Conservation (phyloP, 30 jellyfish, hydroid and myxozoan species). For the Catostylus mosaicus region DNA sequence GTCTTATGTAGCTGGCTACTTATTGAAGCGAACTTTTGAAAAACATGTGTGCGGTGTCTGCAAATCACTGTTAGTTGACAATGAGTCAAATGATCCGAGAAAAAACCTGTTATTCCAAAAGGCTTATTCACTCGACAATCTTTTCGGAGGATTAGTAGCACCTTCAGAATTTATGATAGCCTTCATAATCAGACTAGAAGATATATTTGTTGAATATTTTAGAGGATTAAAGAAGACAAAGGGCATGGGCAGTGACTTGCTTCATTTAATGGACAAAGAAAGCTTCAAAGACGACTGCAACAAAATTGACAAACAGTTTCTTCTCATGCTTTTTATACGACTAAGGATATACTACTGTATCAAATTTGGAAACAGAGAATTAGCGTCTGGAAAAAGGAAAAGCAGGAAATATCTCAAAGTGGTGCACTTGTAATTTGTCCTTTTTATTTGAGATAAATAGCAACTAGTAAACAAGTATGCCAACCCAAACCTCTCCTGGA, state of each 20-base stretch:
- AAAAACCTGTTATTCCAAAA: background rate
- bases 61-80: background rate
- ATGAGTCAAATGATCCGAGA: background rate
- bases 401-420: too few species aligned
- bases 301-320: background rate
- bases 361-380: slow-evolving; percentile 14
- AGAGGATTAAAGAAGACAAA: slow-evolving; percentile 5
- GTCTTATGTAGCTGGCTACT: slow-evolving; percentile 30
- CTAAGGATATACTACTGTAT: slow-evolving; percentile 13
- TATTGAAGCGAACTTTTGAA: background rate
- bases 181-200: background rate
- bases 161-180: background rate
- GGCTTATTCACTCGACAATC: background rate
- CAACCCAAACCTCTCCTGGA: too few species aligned
- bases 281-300: background rate
- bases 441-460: too few species aligned
- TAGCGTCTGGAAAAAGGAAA: slow-evolving; percentile 13
- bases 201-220: background rate
- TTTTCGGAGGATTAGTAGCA: background rate
- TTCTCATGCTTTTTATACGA: slow-evolving; percentile 8
- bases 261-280: background rate
- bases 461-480: too few species aligned
- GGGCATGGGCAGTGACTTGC: slow-evolving; percentile 3
- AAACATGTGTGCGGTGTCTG: slow-evolving; percentile 14
- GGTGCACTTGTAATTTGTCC: background rate